A percentile compares a stretch with the other conserved stretches of the same genome.
Evolutionary conservation across 2,113 vertebrate genomes (phyloP).

Genomic region (Coregonus clupeaformis): DNA sequence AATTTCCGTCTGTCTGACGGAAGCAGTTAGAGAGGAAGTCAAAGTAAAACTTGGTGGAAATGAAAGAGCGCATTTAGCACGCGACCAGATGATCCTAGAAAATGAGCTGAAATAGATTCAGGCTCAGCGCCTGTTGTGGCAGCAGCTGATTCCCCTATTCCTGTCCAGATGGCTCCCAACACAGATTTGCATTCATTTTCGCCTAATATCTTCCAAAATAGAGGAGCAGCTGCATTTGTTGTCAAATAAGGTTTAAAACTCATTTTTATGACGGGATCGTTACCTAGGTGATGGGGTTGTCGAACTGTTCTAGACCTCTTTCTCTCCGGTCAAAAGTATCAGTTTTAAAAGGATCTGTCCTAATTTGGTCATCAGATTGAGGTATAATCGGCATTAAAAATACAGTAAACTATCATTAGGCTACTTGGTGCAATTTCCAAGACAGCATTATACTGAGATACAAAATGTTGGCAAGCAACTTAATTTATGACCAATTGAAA

Average conservation of each 20-base stretch:
- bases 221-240: conserved; percentile 94
- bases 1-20: conserved; percentile 24
- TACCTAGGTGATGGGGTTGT: conserved; percentile 86
- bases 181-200: conserved; percentile 98
- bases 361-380: conserved; percentile 97
- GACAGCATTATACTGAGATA: background rate
- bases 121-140: conserved; percentile 85
- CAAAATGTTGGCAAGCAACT: background rate
- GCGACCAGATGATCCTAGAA: conserved; percentile 91
- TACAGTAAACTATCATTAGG: conserved; percentile 79
- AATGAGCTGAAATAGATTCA: conserved; percentile 94
- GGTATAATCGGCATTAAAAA: conserved; percentile 90
- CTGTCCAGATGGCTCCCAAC: conserved; percentile 93
- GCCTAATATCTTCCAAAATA: conserved; percentile 95
- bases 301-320: conserved; percentile 75
- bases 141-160: conserved; percentile 91
- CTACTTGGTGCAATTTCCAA: background rate
- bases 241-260: conserved; percentile 94
- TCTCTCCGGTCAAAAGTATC: conserved; percentile 89
- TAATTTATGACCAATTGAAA: background rate
- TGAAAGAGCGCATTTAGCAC: conserved; percentile 88
- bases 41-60: conserved; percentile 80
- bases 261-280: conserved; percentile 85
- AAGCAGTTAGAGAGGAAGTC: conserved; percentile 19
- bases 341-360: conserved; percentile 93